Percentiles rank a stretch among this genome's conserved stretches.
Evolutionary conservation across 2,888 invertebrate species (phyloP).

Genomic region (Phymatocera aterrima): DNA sequence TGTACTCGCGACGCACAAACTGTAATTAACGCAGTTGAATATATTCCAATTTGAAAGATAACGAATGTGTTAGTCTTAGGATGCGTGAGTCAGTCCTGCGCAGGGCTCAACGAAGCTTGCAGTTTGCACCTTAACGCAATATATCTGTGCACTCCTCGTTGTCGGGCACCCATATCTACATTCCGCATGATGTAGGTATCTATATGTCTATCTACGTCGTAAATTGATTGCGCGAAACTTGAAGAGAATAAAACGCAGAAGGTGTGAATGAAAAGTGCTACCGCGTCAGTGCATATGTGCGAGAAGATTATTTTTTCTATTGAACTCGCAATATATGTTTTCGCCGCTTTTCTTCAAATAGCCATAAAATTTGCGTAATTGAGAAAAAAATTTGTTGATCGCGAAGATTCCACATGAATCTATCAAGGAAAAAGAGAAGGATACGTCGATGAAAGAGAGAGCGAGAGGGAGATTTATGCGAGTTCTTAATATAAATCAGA

Average conservation of each 20-base stretch:
- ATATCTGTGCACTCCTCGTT: background rate
- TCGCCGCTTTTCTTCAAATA: too few species aligned
- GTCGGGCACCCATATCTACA: too few species aligned
- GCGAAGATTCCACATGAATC: background rate
- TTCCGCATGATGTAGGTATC: too few species aligned
- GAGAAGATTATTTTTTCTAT: background rate
- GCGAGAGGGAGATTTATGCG: background rate
- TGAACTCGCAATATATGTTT: too few species aligned
- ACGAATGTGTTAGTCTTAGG: conserved; percentile 34
- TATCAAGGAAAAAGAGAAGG: background rate
- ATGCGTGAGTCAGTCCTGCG: conserved; percentile 15
- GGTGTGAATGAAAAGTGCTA: too few species aligned
- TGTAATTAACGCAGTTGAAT: conserved; percentile 45
- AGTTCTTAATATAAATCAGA: conserved; percentile 12
- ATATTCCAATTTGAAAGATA: conserved; percentile 45
- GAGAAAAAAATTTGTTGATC: too few species aligned
- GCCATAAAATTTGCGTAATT: too few species aligned
- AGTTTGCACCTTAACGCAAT: background rate
- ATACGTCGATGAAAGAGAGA: background rate
- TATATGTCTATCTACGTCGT: background rate
- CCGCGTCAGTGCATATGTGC: too few species aligned
- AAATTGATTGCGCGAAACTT: too few species aligned
- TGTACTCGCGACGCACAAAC: background rate
- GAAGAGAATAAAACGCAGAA: conserved; percentile 1
- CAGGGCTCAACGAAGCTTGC: background rate